Conservation (phyloP, 2,888 invertebrate species). For the Parnassius smintheus region DNA sequence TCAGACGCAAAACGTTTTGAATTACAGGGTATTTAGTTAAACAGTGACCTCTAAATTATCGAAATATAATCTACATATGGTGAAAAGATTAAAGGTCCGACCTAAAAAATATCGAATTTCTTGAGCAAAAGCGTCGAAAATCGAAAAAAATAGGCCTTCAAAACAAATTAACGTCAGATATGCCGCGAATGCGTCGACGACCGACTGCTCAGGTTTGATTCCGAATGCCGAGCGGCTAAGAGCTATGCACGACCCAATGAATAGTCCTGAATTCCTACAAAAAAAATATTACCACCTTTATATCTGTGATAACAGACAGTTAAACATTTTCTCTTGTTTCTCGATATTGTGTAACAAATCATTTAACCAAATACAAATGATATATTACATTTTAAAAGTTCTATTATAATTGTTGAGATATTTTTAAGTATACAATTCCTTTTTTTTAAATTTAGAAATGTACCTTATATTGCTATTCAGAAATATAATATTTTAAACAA, state of each 20-base stretch:
- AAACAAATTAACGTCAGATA: conserved; percentile 58
- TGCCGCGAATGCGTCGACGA: conserved; percentile 47
- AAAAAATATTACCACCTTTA: not conserved
- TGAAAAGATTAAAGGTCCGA: conserved; percentile 7
- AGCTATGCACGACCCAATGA: not conserved
- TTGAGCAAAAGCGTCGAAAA: conserved; percentile 28
- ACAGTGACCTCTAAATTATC: conserved; percentile 1
- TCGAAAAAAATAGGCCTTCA: conserved; percentile 45
- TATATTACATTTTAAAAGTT: too few relatives aligned
- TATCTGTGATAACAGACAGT: not conserved
- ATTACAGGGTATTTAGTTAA: conserved; percentile 8
- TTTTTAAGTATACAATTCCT: too few relatives aligned
- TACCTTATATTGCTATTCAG: too few relatives aligned
- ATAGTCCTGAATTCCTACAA: too few relatives aligned
- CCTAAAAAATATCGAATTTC: conserved; percentile 19
- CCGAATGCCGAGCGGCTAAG: not conserved
- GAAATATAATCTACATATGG: conserved; percentile 18
- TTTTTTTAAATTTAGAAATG: too few relatives aligned
- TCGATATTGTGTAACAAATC: too few relatives aligned
- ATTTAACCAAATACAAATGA: too few relatives aligned
- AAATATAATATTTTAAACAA: too few relatives aligned
- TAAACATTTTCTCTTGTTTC: too few relatives aligned
- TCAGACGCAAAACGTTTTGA: conserved; percentile 5
- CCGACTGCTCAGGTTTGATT: conserved; percentile 44
- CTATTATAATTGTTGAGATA: too few relatives aligned